A percentile compares a stretch with the other conserved stretches of the same genome.
Evolutionary conservation across 1,140 invertebrate species (phyloP).

Genomic region (Saccostrea glomerata): DNA sequence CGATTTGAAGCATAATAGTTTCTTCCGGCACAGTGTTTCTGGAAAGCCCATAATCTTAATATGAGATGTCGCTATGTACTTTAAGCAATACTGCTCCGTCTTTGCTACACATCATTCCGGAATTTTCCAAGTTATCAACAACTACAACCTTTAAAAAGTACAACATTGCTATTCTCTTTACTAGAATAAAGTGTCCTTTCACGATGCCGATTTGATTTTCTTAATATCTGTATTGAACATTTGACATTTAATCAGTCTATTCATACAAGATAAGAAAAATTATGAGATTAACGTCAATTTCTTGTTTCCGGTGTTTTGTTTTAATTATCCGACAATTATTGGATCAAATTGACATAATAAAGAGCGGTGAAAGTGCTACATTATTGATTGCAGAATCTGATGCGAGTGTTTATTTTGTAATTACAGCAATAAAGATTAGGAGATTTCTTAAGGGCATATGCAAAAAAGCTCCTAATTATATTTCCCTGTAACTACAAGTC

Average conservation of each 20-base stretch:
- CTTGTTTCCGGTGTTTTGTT: not conserved
- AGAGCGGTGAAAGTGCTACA: not conserved
- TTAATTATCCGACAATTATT: not conserved
- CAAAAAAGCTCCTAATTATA: not conserved
- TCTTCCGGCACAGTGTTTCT: no score
- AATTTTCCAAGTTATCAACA: no score
- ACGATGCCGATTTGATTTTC: not conserved
- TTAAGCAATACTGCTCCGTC: no score
- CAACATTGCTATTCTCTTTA: not conserved
- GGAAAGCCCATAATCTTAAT: no score
- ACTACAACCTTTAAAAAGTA: not conserved
- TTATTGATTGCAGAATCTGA: not conserved
- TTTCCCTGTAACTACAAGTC: not conserved
- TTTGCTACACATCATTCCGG: no score
- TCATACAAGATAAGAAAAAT: not conserved
- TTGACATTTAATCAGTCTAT: not conserved
- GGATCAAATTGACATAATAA: conserved; percentile 5
- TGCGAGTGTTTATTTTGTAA: conserved; percentile 7
- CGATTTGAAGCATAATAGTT: no score
- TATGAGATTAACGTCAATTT: not conserved
- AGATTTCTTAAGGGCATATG: not conserved
- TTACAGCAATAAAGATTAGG: conserved; percentile 18
- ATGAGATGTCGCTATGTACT: no score
- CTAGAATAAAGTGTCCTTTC: not conserved
- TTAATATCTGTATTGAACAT: not conserved